A percentile compares a stretch with the other conserved stretches of the same genome.
phyloP scores from a whole-genome alignment of 2,888 invertebrate species.

The Drosophila mulleri region DNA sequence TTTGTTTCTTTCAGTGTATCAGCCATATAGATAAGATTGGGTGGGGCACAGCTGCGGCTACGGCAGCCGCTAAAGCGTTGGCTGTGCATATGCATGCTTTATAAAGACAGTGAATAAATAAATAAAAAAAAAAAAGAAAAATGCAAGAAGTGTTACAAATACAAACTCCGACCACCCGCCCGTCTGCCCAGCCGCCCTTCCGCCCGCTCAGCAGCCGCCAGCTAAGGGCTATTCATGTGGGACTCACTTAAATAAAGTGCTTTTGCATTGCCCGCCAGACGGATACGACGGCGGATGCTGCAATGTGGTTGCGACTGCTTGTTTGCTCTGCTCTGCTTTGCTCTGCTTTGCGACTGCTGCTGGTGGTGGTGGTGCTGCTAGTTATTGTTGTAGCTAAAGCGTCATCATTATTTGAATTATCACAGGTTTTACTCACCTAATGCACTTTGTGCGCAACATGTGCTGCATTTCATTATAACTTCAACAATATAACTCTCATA shows the following conservation, averaged over 20 bases:
- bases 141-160: slow-evolving; percentile 78
- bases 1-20: slow-evolving; percentile 4
- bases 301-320: slow-evolving; percentile 53
- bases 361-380: not conserved
- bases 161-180: slow-evolving; percentile 55
- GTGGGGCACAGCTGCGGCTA: slow-evolving; percentile 30
- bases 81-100: slow-evolving; percentile 43
- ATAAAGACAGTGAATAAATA: slow-evolving; percentile 63
- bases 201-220: slow-evolving; percentile 34
- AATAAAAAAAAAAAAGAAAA: slow-evolving; percentile 33
- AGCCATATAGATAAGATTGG: slow-evolving; percentile 16
- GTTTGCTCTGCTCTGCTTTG: slow-evolving; percentile 12
- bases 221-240: slow-evolving; percentile 77
- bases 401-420: slow-evolving; percentile 75
- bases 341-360: not conserved
- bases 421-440: slow-evolving; percentile 57
- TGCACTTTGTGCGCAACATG: slow-evolving; percentile 37
- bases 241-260: slow-evolving; percentile 81
- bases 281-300: slow-evolving; percentile 61
- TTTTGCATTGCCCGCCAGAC: slow-evolving; percentile 73
- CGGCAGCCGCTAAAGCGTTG: slow-evolving; percentile 28
- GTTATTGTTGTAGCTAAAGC: slow-evolving; percentile 19
- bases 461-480: slow-evolving; percentile 53
- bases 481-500: not conserved
- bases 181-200: not conserved